phyloP scores from a whole-genome alignment of 2,797 vertebrate genomes.

The Brachymystax lenok region DNA sequence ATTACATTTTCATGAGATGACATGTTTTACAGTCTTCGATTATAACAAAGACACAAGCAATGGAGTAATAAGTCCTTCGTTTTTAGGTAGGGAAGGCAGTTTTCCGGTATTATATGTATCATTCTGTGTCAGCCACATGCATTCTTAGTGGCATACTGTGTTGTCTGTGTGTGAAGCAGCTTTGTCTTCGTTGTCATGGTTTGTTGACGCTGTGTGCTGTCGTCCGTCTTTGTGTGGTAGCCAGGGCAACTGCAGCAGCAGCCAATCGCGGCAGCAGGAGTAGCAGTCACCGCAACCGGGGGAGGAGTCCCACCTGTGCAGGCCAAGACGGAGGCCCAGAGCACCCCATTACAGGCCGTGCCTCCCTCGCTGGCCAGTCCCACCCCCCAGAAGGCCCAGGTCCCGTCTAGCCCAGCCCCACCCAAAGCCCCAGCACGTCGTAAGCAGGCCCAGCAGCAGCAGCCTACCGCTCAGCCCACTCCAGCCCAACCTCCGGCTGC shows the following conservation, averaged over 20 bases:
- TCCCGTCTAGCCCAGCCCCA: slow-evolving; percentile 73
- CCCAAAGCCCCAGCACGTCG: slow-evolving; percentile 76
- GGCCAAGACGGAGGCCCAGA: slow-evolving; percentile 58
- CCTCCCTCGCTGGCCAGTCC: slow-evolving; percentile 37
- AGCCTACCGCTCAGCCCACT: slow-evolving; percentile 31
- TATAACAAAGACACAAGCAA: not conserved
- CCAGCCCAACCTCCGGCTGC: slow-evolving; percentile 4
- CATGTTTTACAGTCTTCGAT: not conserved
- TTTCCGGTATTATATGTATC: no score
- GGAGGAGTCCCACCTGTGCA: slow-evolving; percentile 58
- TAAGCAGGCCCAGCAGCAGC: slow-evolving; percentile 61
- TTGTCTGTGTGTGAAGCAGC: not conserved
- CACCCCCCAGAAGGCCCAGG: slow-evolving; percentile 60
- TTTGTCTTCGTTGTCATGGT: not conserved
- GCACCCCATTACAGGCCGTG: slow-evolving; percentile 57
- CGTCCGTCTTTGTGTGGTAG: slow-evolving; percentile 47
- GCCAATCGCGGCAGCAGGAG: slow-evolving; percentile 67
- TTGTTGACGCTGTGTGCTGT: slow-evolving; percentile 15
- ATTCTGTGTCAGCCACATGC: not conserved
- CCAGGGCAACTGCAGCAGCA: slow-evolving; percentile 59
- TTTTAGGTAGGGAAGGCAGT: not conserved
- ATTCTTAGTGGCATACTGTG: not conserved
- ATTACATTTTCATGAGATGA: not conserved
- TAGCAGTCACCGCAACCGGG: slow-evolving; percentile 57
- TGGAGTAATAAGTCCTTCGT: not conserved